phyloP scores from a whole-genome alignment of 1,140 invertebrate species.

The Wiebesia pumilae region DNA sequence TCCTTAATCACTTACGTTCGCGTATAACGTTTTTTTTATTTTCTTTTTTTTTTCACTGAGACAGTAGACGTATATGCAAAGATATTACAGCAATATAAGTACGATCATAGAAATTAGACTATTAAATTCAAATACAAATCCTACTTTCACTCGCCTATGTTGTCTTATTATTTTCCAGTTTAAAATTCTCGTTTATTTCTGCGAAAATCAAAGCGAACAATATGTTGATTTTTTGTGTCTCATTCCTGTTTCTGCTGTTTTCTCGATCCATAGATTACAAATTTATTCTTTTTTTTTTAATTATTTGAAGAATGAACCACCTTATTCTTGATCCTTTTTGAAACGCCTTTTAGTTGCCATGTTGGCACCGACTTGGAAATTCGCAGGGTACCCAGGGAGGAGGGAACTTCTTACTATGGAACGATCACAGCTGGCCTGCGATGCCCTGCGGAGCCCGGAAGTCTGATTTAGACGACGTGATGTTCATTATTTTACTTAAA shows the following conservation, averaged over 20 bases:
- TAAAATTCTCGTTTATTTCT: conserved; percentile 62
- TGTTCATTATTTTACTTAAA: conserved; percentile 65
- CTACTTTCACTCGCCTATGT: conserved; percentile 74
- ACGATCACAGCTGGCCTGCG: conserved; percentile 68
- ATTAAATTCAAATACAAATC: conserved; percentile 75
- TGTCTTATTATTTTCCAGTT: conserved; percentile 54
- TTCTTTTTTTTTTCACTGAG: conserved; percentile 64
- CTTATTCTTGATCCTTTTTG: conserved; percentile 61
- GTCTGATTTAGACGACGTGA: conserved; percentile 58
- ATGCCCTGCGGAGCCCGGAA: conserved; percentile 64
- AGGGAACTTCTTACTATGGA: conserved; percentile 62
- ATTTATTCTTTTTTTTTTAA: conserved; percentile 62
- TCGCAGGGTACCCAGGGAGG: conserved; percentile 67
- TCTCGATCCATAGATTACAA: conserved; percentile 58
- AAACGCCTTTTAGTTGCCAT: conserved; percentile 72
- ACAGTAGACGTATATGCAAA: conserved; percentile 68
- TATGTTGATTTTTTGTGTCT: conserved; percentile 65
- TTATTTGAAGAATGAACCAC: conserved; percentile 71
- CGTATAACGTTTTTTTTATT: conserved; percentile 52
- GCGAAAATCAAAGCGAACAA: conserved; percentile 74
- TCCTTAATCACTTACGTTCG: conserved; percentile 58
- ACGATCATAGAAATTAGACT: conserved; percentile 73
- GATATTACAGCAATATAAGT: conserved; percentile 72
- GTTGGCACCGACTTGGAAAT: conserved; percentile 68
- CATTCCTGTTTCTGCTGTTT: conserved; percentile 49